Conservation (phyloP, 2,888 invertebrate species). For the Rhorus exstirpatorius region DNA sequence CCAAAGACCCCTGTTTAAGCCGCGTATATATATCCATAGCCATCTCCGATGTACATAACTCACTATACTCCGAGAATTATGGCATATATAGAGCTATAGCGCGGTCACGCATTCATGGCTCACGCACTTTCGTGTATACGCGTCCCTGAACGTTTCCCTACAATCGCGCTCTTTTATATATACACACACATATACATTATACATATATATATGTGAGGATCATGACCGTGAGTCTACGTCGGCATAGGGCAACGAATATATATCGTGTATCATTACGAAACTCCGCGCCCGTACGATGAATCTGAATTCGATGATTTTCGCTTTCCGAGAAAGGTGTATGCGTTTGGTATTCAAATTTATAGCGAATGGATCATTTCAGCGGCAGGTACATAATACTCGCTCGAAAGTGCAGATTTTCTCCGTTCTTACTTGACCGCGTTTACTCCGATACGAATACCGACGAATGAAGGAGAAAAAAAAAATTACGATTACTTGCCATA, state of each 20-base stretch:
- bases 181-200: background rate
- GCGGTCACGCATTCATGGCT: constrained; percentile 69
- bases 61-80: constrained; percentile 22
- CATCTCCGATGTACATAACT: constrained; percentile 28
- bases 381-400: no score
- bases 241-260: constrained; percentile 17
- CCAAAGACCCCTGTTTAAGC: constrained; percentile 25
- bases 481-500: no score
- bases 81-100: constrained; percentile 62
- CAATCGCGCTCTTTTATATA: constrained; percentile 47
- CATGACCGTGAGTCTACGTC: constrained; percentile 10
- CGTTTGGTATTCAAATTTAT: no score
- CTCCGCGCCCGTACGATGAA: constrained; percentile 36
- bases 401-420: no score
- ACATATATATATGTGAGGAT: background rate
- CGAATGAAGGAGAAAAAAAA: no score
- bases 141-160: constrained; percentile 69
- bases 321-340: background rate
- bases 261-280: constrained; percentile 56
- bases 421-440: no score
- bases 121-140: constrained; percentile 70
- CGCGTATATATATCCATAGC: constrained; percentile 26
- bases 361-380: no score
- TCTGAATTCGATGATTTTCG: constrained; percentile 27
- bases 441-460: no score